Conservation (phyloP, 2,797 vertebrate species). For the Lerista edwardsae region DNA sequence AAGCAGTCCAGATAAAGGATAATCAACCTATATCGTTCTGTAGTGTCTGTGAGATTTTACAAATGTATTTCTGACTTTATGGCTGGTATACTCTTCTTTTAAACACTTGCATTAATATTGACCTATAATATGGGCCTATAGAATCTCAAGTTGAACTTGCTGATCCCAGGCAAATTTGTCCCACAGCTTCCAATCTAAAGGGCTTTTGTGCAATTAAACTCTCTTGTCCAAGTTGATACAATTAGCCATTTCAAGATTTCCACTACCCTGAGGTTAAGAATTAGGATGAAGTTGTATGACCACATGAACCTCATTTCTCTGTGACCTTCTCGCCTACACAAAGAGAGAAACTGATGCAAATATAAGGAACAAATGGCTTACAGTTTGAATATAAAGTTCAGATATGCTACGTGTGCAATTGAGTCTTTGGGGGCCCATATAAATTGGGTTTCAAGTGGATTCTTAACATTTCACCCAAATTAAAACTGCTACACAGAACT, state of each 20-base stretch:
- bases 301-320: fast-evolving
- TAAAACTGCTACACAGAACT: conserved; percentile 10
- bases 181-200: neutral
- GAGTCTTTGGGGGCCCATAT: fast-evolving
- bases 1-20: too few species aligned
- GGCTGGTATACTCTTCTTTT: neutral
- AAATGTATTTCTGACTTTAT: neutral
- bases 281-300: fast-evolving
- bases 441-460: neutral
- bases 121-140: neutral
- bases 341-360: neutral
- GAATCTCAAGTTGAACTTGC: neutral
- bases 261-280: neutral
- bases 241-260: conserved; percentile 36
- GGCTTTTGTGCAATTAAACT: conserved; percentile 6
- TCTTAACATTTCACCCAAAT: conserved; percentile 33
- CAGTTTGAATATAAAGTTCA: neutral
- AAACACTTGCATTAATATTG: neutral
- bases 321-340: fast-evolving
- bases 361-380: conserved; percentile 24
- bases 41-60: too few species aligned
- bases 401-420: fast-evolving
- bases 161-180: neutral
- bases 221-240: neutral
- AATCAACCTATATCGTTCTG: neutral